phyloP scores from a whole-genome alignment of 2,113 vertebrate species.

The Synodontis membranacea region DNA sequence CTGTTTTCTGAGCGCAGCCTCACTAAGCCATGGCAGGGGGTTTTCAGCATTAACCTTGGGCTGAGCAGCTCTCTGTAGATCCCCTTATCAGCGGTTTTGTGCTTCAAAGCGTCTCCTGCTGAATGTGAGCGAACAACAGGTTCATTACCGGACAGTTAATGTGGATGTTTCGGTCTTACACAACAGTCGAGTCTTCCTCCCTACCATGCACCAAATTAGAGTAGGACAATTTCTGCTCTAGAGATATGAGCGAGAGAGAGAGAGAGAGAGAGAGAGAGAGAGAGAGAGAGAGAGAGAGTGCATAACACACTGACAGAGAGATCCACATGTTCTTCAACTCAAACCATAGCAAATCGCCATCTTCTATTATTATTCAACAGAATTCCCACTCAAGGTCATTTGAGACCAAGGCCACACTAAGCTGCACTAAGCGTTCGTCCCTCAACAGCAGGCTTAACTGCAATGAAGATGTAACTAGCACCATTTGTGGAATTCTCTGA shows the following conservation, averaged over 20 bases:
- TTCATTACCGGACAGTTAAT: slow-evolving; percentile 42
- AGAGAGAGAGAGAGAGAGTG: background rate
- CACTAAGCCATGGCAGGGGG: background rate
- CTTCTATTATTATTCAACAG: slow-evolving; percentile 11
- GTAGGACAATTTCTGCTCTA: background rate
- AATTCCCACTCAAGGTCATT: slow-evolving; percentile 23
- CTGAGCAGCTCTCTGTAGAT: slow-evolving; percentile 38
- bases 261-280: background rate
- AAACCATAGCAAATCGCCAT: slow-evolving; percentile 20
- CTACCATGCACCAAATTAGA: slow-evolving; percentile 19
- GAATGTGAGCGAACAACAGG: slow-evolving; percentile 47
- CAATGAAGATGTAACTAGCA: slow-evolving; percentile 16
- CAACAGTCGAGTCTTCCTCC: slow-evolving; percentile 16
- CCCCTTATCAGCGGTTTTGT: slow-evolving; percentile 34
- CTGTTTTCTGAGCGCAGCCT: background rate
- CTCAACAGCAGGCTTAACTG: slow-evolving; percentile 27
- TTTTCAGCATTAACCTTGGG: slow-evolving; percentile 61
- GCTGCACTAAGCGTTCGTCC: background rate
- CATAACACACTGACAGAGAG: background rate
- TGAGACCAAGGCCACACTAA: background rate
- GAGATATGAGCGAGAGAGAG: background rate
- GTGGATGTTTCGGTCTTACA: slow-evolving; percentile 28
- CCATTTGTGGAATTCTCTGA: slow-evolving; percentile 11
- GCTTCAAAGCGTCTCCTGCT: slow-evolving; percentile 34
- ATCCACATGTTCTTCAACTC: slow-evolving; percentile 13